Percentiles rank a stretch among this genome's conserved stretches.
phyloP scores from a whole-genome alignment of 2,888 invertebrate species.

The Andricus curvator region DNA sequence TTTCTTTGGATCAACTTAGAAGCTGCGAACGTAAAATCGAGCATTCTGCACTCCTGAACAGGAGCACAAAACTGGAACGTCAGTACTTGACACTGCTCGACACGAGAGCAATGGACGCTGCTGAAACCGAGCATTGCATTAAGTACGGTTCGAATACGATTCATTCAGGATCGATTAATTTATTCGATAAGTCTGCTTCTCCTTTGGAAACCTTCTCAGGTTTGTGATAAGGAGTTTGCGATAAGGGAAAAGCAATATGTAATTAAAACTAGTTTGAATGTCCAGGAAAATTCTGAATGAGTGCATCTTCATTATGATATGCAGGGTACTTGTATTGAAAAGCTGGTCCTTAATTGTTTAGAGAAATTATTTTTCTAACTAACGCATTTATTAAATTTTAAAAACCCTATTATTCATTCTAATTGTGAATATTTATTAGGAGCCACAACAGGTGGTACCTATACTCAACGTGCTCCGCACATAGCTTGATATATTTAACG shows the following conservation, averaged over 20 bases:
- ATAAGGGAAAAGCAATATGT: neutral
- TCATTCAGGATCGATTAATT: slow-evolving; percentile 24
- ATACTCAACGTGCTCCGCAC: too few relatives aligned
- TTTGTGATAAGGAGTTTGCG: neutral
- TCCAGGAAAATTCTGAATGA: neutral
- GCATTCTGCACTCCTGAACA: neutral
- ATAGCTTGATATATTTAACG: too few relatives aligned
- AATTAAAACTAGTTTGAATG: neutral
- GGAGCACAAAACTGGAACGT: slow-evolving; percentile 1
- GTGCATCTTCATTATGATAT: too few relatives aligned
- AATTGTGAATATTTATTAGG: too few relatives aligned
- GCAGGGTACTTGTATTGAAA: too few relatives aligned
- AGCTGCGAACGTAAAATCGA: neutral
- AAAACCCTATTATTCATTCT: too few relatives aligned
- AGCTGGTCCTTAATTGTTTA: too few relatives aligned
- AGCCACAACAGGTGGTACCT: too few relatives aligned
- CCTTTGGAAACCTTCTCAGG: neutral
- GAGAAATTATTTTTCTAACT: too few relatives aligned
- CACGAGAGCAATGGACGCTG: neutral
- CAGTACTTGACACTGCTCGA: neutral
- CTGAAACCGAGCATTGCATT: slow-evolving; percentile 6
- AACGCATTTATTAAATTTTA: too few relatives aligned
- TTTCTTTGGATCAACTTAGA: slow-evolving; percentile 21
- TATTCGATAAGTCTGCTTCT: slow-evolving; percentile 25
- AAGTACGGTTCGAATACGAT: neutral